Evolutionary conservation across 1,140 invertebrate genomes (phyloP).

Genomic region (Bilobella aurantiaca): DNA sequence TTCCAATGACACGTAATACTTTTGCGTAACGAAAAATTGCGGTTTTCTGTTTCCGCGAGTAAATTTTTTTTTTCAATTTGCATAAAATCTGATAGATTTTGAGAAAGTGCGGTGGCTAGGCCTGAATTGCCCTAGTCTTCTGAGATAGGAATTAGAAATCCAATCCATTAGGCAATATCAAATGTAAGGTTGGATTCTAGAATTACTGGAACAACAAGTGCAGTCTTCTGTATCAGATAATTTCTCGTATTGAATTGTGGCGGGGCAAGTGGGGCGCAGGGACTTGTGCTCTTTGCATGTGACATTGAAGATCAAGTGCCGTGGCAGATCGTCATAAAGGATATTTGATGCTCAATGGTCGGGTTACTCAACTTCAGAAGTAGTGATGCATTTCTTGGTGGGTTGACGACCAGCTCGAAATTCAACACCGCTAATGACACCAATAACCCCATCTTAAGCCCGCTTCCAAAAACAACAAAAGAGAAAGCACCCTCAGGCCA

Average conservation of each 20-base stretch:
- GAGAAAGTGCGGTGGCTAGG: neutral
- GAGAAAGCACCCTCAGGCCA: too few species aligned
- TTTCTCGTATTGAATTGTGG: neutral
- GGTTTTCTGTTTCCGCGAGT: too few species aligned
- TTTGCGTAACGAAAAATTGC: too few species aligned
- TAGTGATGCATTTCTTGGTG: neutral
- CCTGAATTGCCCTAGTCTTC: neutral
- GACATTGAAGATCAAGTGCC: neutral
- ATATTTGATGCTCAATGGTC: neutral
- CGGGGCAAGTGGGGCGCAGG: neutral
- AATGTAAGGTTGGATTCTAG: neutral
- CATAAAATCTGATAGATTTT: neutral
- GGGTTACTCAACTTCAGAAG: neutral
- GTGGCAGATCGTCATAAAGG: neutral
- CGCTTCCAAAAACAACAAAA: too few species aligned
- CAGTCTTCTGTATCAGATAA: neutral
- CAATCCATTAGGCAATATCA: neutral
- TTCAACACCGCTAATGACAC: neutral
- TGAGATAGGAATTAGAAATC: neutral
- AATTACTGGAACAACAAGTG: neutral
- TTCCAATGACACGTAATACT: too few species aligned
- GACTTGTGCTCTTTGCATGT: neutral
- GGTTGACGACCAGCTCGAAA: neutral
- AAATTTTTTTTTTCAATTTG: neutral
- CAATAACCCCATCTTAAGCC: neutral